Evolutionary conservation across 2,888 invertebrate species (phyloP).

Genomic region (Lumbricus terrestris): DNA sequence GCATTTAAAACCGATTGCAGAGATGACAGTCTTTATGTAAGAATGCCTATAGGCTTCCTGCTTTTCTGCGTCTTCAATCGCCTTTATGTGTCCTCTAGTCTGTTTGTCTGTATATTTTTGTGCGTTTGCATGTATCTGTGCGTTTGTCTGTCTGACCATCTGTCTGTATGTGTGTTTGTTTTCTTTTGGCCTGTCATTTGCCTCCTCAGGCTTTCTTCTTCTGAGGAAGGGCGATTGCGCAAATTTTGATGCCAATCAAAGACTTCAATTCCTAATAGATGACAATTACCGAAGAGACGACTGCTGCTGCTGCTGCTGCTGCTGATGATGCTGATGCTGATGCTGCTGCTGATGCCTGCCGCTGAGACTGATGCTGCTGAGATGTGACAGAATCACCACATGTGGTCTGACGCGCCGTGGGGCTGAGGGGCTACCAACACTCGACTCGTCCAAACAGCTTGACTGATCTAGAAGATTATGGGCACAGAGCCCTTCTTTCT

Average conservation of each 20-base stretch:
- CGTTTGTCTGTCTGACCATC: background rate
- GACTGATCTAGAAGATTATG: background rate
- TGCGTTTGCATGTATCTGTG: background rate
- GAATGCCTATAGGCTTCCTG: too few species aligned
- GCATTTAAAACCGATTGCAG: too few species aligned
- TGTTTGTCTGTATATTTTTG: background rate
- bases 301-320: background rate
- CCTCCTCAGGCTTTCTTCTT: background rate
- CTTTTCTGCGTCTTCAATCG: too few species aligned
- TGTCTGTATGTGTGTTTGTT: background rate
- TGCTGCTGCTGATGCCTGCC: too few species aligned
- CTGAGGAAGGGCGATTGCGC: background rate
- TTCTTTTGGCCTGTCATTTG: background rate
- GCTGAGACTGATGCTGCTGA: background rate
- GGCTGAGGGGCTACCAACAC: background rate
- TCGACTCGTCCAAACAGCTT: background rate
- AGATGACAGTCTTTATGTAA: too few species aligned
- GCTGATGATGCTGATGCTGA: background rate
- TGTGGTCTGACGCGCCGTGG: too few species aligned
- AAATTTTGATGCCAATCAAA: too few species aligned
- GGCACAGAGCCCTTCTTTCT: too few species aligned
- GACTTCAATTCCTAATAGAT: background rate
- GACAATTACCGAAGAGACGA: background rate
- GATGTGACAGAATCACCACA: background rate
- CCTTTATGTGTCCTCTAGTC: background rate